Percentiles rank a stretch among this genome's conserved stretches.
phyloP scores from a whole-genome alignment of 2,113 vertebrate species.

The Heterochromis multidens region DNA sequence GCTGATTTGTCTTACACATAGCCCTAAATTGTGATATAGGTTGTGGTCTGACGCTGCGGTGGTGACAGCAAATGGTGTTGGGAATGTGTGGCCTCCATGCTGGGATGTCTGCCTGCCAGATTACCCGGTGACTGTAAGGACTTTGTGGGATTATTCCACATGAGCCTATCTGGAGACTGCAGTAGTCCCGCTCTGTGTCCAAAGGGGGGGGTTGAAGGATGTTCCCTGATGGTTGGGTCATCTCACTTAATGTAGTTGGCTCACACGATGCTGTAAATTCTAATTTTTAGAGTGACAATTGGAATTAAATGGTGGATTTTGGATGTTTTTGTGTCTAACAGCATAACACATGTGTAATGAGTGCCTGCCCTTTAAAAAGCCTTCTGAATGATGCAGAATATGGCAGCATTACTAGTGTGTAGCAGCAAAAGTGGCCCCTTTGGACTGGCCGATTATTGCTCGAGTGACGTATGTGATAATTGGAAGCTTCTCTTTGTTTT shows the following conservation, averaged over 20 bases:
- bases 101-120: constrained; percentile 48
- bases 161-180: constrained; percentile 59
- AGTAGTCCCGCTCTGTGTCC: constrained; percentile 11
- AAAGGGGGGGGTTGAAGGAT: background rate
- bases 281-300: background rate
- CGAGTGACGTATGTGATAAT: constrained; percentile 4
- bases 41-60: background rate
- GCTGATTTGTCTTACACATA: background rate
- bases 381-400: background rate
- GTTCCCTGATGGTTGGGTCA: background rate
- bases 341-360: background rate
- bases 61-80: background rate
- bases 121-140: constrained; percentile 53
- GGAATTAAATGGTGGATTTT: background rate
- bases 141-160: constrained; percentile 62
- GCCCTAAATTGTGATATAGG: background rate
- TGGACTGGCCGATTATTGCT: background rate
- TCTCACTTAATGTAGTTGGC: background rate
- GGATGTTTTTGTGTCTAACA: background rate
- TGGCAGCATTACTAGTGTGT: background rate
- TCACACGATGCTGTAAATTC: background rate
- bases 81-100: background rate
- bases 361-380: background rate
- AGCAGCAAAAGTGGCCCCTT: constrained; percentile 6
- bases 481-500: constrained; percentile 29